A percentile compares a stretch with the other conserved stretches of the same genome.
These are phyloP conservation scores for Leptestheria dahalacensis DNA, from an alignment of 1,140 invertebrate species.

Conservation along the genomic window DNA sequence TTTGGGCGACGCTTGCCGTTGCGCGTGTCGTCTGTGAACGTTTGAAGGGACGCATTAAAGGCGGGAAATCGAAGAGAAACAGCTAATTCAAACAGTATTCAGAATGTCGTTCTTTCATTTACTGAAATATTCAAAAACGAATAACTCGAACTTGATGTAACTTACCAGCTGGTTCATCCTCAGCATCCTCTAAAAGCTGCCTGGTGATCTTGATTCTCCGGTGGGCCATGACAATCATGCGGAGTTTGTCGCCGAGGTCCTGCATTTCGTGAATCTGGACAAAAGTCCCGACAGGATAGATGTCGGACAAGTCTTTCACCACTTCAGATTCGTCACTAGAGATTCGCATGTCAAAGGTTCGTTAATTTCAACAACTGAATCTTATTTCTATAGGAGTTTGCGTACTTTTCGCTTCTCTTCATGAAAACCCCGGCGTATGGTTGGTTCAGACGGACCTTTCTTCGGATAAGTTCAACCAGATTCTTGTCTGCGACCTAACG, in stretches of 20 bases:
- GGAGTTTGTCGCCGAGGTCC: constrained; percentile 78
- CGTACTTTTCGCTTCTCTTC: constrained; percentile 76
- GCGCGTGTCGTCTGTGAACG: constrained; percentile 17
- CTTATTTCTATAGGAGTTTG: constrained; percentile 12
- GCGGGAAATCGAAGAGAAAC: constrained; percentile 16
- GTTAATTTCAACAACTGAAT: neutral
- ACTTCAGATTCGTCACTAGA: constrained; percentile 69
- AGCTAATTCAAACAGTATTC: constrained; percentile 9
- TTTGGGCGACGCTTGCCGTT: constrained; percentile 9
- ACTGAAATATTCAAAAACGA: neutral
- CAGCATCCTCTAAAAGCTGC: constrained; percentile 52
- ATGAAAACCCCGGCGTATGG: constrained; percentile 96
- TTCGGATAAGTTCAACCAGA: constrained; percentile 75
- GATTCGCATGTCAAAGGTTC: constrained; percentile 16
- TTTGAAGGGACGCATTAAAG: constrained; percentile 19
- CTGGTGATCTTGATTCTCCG: constrained; percentile 65
- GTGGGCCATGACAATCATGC: constrained; percentile 88
- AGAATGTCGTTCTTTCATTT: neutral
- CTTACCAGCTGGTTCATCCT: constrained; percentile 34
- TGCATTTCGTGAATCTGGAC: constrained; percentile 96
- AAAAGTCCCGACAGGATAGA: constrained; percentile 88
- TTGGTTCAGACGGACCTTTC: constrained; percentile 89
- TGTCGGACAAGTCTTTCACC: constrained; percentile 65
- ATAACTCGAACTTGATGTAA: constrained; percentile 18
- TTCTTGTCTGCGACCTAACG: constrained; percentile 67